Evolutionary conservation across 1,140 invertebrate genomes (phyloP).

Genomic region (Cyclargus thomasi): DNA sequence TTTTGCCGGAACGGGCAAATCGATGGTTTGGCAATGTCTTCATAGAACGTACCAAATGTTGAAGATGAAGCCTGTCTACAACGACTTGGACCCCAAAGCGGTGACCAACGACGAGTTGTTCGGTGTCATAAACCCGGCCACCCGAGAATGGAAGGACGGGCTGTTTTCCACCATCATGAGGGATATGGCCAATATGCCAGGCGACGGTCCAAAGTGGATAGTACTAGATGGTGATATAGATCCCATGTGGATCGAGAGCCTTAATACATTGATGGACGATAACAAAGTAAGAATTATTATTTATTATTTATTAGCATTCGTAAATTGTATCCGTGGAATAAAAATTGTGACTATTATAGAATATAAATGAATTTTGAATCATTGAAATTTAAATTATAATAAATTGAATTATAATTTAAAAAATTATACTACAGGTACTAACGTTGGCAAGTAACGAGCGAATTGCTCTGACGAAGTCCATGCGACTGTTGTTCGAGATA

Average conservation of each 20-base stretch:
- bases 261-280: slow-evolving; percentile 92
- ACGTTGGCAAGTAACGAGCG: slow-evolving; percentile 96
- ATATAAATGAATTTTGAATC: too few relatives aligned
- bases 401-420: too few relatives aligned
- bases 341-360: too few relatives aligned
- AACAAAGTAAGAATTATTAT: slow-evolving; percentile 78
- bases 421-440: slow-evolving; percentile 77
- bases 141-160: slow-evolving; percentile 97
- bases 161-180: slow-evolving; percentile 95
- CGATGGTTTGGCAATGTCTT: slow-evolving; percentile 94
- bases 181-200: slow-evolving; percentile 91
- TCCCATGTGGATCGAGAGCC: slow-evolving; percentile 97
- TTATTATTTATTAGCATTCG: slow-evolving; percentile 15
- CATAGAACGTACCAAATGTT: slow-evolving; percentile 85
- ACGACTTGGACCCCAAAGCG: slow-evolving; percentile 96
- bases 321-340: too few relatives aligned
- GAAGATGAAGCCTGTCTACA: slow-evolving; percentile 88
- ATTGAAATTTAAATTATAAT: too few relatives aligned
- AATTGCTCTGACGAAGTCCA: slow-evolving; percentile 91
- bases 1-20: slow-evolving; percentile 94
- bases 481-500: slow-evolving; percentile 96
- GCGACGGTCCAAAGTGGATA: slow-evolving; percentile 95
- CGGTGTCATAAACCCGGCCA: slow-evolving; percentile 95
- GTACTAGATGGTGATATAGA: slow-evolving; percentile 97
- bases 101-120: slow-evolving; percentile 97